phyloP scores from a whole-genome alignment of 2,888 invertebrate genomes.

The Gonocerus acuteangulatus region DNA sequence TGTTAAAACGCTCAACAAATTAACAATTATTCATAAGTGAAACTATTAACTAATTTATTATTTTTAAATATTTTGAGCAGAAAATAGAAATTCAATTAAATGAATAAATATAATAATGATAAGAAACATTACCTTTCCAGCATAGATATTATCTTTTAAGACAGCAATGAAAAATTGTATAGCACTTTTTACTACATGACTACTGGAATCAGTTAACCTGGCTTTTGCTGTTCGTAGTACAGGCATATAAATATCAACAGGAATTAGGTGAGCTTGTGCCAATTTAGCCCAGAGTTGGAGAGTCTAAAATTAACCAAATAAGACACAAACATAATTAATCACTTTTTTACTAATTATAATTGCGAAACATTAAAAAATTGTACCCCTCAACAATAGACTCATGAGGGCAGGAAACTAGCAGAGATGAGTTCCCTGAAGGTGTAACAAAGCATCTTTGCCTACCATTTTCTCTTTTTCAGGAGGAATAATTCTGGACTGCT shows the following conservation, averaged over 20 bases:
- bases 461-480: too few relatives aligned
- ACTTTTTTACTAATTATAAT: too few relatives aligned
- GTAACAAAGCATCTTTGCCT: too few relatives aligned
- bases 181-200: constrained; percentile 76
- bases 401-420: too few relatives aligned
- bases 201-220: constrained; percentile 74
- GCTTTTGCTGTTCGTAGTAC: constrained; percentile 61
- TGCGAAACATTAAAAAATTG: too few relatives aligned
- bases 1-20: neutral
- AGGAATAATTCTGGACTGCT: too few relatives aligned
- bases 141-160: constrained; percentile 71
- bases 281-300: constrained; percentile 76
- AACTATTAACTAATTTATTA: neutral
- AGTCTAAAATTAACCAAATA: constrained; percentile 47
- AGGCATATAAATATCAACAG: constrained; percentile 58
- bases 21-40: neutral
- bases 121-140: constrained; percentile 54
- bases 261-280: constrained; percentile 70
- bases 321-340: too few relatives aligned
- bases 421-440: too few relatives aligned
- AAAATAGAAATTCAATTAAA: neutral
- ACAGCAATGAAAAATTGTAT: constrained; percentile 45
- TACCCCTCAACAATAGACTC: too few relatives aligned
- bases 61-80: neutral
- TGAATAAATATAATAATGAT: neutral